phyloP scores from a whole-genome alignment of 2,797 vertebrate genomes.

The Oryzias sinensis region DNA sequence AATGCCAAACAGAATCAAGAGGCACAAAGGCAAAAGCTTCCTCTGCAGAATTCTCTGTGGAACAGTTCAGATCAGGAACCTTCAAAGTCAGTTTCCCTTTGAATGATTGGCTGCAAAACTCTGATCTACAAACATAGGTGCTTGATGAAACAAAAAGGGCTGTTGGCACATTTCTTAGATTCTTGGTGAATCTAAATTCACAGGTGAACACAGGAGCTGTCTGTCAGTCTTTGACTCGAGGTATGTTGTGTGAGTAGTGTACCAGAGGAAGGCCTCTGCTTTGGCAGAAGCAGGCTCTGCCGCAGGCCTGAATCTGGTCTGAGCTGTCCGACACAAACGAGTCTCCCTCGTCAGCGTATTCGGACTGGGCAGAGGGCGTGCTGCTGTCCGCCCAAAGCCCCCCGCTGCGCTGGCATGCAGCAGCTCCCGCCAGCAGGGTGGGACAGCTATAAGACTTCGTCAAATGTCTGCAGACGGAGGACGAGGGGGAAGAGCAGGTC shows the following conservation, averaged over 20 bases:
- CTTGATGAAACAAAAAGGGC: constrained; percentile 74
- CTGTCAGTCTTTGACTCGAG: constrained; percentile 86
- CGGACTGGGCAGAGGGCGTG: constrained; percentile 90
- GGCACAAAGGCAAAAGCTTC: constrained; percentile 61
- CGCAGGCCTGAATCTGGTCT: constrained; percentile 94
- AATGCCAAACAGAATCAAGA: constrained; percentile 26
- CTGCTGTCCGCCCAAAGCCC: constrained; percentile 90
- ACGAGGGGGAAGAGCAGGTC: constrained; percentile 75
- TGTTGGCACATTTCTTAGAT: constrained; percentile 59
- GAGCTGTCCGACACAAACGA: constrained; percentile 98
- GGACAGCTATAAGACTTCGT: constrained; percentile 96
- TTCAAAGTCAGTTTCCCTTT: constrained; percentile 81
- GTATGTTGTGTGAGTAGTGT: constrained; percentile 92
- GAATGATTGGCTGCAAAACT: constrained; percentile 71
- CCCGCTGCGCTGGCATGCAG: constrained; percentile 78
- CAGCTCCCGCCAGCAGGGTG: constrained; percentile 71
- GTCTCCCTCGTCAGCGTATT: constrained; percentile 93
- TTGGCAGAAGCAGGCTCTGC: constrained; percentile 95
- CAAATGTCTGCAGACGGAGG: constrained; percentile 90
- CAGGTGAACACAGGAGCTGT: constrained; percentile 25
- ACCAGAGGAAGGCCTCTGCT: constrained; percentile 91
- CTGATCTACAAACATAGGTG: constrained; percentile 81
- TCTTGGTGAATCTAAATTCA: constrained; percentile 50
- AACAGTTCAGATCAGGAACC: constrained; percentile 54
- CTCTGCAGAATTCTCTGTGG: constrained; percentile 39